phyloP scores from a whole-genome alignment of 2,888 invertebrate genomes.

The Scaptomyza reducta region DNA sequence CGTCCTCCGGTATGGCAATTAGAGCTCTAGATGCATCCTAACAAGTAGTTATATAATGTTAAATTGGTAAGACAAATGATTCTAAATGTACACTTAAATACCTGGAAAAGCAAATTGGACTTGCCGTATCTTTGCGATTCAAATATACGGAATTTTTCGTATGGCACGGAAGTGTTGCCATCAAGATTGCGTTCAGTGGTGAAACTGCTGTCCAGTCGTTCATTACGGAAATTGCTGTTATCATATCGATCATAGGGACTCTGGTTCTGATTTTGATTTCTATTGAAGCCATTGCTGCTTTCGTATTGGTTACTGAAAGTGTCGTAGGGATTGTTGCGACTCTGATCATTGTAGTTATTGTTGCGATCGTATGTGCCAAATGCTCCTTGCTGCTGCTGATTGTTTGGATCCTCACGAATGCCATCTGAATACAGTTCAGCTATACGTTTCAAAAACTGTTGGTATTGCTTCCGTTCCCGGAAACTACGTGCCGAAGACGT shows the following conservation, averaged over 20 bases:
- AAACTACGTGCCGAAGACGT: slow-evolving; percentile 90
- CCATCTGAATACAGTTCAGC: slow-evolving; percentile 85
- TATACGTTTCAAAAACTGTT: slow-evolving; percentile 87
- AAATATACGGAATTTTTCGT: slow-evolving; percentile 90
- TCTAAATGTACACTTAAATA: slow-evolving; percentile 72
- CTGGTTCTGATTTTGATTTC: slow-evolving; percentile 55
- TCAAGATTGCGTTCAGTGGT: slow-evolving; percentile 72
- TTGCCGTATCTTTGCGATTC: slow-evolving; percentile 89
- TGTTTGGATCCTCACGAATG: slow-evolving; percentile 61
- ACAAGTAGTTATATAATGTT: slow-evolving; percentile 1
- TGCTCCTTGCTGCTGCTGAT: slow-evolving; percentile 51
- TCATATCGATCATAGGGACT: slow-evolving; percentile 61
- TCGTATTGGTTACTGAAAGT: slow-evolving; percentile 54
- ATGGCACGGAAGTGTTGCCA: slow-evolving; percentile 71
- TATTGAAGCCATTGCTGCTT: slow-evolving; percentile 41
- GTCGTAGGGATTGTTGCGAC: slow-evolving; percentile 58
- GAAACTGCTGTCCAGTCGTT: slow-evolving; percentile 81
- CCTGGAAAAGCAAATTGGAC: slow-evolving; percentile 92
- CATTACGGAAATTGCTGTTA: slow-evolving; percentile 65
- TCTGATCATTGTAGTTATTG: slow-evolving; percentile 63
- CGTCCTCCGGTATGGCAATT: slow-evolving; percentile 87
- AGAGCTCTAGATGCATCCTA: slow-evolving; percentile 91
- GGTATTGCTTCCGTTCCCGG: slow-evolving; percentile 85
- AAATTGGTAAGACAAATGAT: not conserved
- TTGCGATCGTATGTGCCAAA: slow-evolving; percentile 60